Evolutionary conservation across 1,140 invertebrate genomes (phyloP), one percentile per base, ranked within the genome.

Genomic region (Muscidifurax raptorellus): DNA sequence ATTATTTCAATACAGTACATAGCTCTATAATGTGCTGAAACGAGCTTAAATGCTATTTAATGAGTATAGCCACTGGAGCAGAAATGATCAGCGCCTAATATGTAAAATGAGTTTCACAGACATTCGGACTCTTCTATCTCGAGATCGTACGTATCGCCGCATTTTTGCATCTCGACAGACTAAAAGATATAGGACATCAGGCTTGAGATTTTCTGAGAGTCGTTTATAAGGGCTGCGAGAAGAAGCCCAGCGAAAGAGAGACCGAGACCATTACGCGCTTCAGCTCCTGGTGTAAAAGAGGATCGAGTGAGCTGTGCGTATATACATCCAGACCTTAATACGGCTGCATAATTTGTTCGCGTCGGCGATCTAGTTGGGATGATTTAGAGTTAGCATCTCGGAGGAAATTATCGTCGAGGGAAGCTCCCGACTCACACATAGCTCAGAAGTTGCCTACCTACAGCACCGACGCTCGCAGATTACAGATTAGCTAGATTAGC

Each of bases 321-420:
- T 22, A 59, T 7, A 59, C 52, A 59, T 59, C 22, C 22, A n/a
- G 52, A n/a, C 22, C 18, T 66, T 66, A 66, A 78, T 78, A 25
- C 64, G 28, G 13, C 36, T 44, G 78, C 77, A 66, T 79, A 79
- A 80, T 71, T 80, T 71, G 66, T 80, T 80, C 36, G 36, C 79
- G 79, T 79, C 59, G 77, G 30, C 67, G 67, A 81, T 81, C 67
- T 47, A 81, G 79, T 81, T 81, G 79, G 40, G 28, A 72, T 81
- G 79, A 81, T 81, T 81, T 81, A 81, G 79, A 25, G 36, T 81
- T 40, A 67, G n/a, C 40, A 25, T 27, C 22, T 22, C 22, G 18
- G 12, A 44, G 80, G 72, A 82, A 82, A 82, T 82, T 82, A 76
- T 44, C 71, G 13, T 36, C 71, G 47, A 36, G 67, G 80, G 80